phyloP scores from a whole-genome alignment of 2,797 vertebrate genomes.

The Myotis myotis region DNA sequence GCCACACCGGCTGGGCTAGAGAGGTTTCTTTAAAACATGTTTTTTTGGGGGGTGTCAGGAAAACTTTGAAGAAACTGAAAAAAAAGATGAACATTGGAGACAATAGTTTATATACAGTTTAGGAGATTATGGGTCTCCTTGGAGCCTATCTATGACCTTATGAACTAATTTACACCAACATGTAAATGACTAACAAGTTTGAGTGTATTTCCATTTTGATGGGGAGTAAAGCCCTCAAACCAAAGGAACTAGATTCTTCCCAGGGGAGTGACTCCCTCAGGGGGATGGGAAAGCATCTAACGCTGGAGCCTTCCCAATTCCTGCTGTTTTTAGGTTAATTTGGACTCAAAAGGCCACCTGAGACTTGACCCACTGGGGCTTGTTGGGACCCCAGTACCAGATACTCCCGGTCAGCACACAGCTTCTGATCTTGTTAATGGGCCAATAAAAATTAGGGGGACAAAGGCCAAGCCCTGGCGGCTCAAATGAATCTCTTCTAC shows the following conservation, averaged over 20 bases:
- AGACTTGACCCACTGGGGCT: not conserved
- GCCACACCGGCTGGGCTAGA: too few relatives aligned
- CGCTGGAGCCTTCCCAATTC: not conserved
- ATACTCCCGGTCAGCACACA: constrained; percentile 21
- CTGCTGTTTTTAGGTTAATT: not conserved
- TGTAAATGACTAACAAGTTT: not conserved
- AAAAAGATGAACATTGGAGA: not conserved
- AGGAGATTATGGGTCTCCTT: not conserved
- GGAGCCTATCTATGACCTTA: not conserved
- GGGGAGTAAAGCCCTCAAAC: not conserved
- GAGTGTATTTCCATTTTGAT: not conserved
- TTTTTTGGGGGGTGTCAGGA: not conserved
- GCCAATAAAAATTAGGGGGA: constrained; percentile 70
- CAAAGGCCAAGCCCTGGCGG: constrained; percentile 62
- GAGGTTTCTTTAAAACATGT: not conserved
- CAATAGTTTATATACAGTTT: not conserved
- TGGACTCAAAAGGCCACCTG: constrained; percentile 5
- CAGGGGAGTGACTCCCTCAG: not conserved
- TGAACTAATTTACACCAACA: not conserved
- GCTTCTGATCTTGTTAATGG: constrained; percentile 67
- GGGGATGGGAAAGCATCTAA: not conserved
- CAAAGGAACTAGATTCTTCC: not conserved
- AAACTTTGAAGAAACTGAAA: not conserved
- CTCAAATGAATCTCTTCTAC: constrained; percentile 37
- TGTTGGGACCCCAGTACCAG: constrained; percentile 33